Evolutionary conservation across 1,140 invertebrate genomes (phyloP).

Genomic region (Drosophila takahashii): DNA sequence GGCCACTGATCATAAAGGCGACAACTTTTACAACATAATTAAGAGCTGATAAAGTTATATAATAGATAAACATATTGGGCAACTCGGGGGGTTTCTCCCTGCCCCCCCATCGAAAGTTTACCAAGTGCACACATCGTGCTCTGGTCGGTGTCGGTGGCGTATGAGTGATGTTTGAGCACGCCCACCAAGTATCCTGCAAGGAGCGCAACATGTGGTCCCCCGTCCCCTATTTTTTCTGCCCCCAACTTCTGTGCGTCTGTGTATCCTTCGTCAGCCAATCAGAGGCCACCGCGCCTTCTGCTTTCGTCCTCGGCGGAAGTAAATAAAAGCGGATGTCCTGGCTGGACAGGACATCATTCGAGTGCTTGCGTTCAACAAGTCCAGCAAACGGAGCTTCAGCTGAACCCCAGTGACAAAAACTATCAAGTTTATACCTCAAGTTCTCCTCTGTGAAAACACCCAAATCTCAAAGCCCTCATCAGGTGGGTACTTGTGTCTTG

Average conservation of each 20-base stretch:
- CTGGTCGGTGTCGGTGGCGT: constrained; percentile 60
- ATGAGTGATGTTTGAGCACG: constrained; percentile 74
- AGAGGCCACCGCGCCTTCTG: constrained; percentile 37
- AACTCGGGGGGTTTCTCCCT: constrained; percentile 1
- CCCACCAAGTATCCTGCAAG: constrained; percentile 54
- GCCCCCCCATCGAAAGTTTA: constrained; percentile 38
- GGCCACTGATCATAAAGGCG: constrained; percentile 60
- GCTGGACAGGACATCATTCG: constrained; percentile 69
- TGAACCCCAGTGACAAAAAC: constrained; percentile 10
- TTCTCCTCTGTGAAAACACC: constrained; percentile 1
- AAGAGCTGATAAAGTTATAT: constrained; percentile 77
- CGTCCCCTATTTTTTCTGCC: not conserved
- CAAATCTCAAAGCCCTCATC: constrained; percentile 8
- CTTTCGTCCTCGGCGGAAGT: constrained; percentile 54
- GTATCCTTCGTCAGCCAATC: constrained; percentile 55
- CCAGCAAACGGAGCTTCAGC: constrained; percentile 31
- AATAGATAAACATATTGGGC: constrained; percentile 72
- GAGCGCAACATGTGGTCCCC: constrained; percentile 74
- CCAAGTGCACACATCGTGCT: constrained; percentile 57
- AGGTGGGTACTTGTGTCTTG: constrained; percentile 25
- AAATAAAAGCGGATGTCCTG: constrained; percentile 83
- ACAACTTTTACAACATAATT: constrained; percentile 77
- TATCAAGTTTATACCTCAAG: not conserved
- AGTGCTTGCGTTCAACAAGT: constrained; percentile 76
- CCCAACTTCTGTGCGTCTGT: constrained; percentile 10